A percentile compares a stretch with the other conserved stretches of the same genome.
phyloP scores from a whole-genome alignment of 2,888 invertebrate genomes.

The Tinea semifulvella region DNA sequence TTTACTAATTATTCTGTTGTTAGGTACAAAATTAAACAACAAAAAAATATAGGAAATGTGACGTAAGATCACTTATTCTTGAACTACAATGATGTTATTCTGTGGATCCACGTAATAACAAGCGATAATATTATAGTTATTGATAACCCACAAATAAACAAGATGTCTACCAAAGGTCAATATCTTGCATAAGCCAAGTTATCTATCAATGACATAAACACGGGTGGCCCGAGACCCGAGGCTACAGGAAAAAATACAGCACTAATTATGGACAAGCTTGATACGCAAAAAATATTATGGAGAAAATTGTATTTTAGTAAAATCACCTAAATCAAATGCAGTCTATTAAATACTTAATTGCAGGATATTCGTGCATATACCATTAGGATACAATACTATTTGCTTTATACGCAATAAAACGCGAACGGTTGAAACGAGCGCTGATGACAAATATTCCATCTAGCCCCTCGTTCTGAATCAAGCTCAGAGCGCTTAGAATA shows the following conservation, averaged over 20 bases:
- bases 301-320: too few species aligned
- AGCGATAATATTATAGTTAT: constrained; percentile 2
- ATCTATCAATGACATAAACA: neutral
- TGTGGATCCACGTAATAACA: constrained; percentile 1
- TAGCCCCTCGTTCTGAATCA: too few species aligned
- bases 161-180: constrained; percentile 10
- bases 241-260: neutral
- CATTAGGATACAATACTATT: too few species aligned
- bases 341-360: too few species aligned
- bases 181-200: constrained; percentile 11
- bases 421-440: too few species aligned
- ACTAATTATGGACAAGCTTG: neutral
- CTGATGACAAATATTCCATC: too few species aligned
- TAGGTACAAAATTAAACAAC: too few species aligned
- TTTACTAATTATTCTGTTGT: too few species aligned
- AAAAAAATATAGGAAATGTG: neutral
- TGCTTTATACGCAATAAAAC: too few species aligned
- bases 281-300: neutral
- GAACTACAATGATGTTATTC: constrained; percentile 8
- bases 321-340: too few species aligned
- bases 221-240: neutral
- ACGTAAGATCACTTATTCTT: constrained; percentile 3
- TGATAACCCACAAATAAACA: constrained; percentile 9
- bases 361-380: too few species aligned
- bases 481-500: too few species aligned